Evolutionary conservation across 1,140 invertebrate genomes (phyloP).

Genomic region (Listronotus bonariensis): DNA sequence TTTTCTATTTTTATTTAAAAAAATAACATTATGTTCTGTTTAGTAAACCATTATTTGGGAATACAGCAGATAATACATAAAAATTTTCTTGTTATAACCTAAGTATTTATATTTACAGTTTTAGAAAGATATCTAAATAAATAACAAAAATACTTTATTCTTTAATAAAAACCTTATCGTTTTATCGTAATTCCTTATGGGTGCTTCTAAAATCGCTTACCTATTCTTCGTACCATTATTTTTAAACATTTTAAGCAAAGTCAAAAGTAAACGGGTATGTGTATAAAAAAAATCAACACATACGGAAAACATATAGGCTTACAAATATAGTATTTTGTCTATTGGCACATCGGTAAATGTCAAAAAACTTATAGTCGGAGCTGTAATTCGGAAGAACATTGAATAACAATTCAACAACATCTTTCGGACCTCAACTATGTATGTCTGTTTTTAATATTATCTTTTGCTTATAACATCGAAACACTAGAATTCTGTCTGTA

Average conservation of each 20-base stretch:
- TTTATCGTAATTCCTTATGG: slow-evolving; percentile 8
- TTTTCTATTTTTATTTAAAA: slow-evolving; percentile 9
- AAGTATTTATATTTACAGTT: slow-evolving; percentile 11
- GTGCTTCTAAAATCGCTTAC: slow-evolving; percentile 1
- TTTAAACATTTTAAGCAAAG: slow-evolving; percentile 14
- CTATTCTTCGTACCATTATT: slow-evolving; percentile 7
- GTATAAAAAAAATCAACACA: slow-evolving; percentile 6
- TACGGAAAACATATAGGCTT: neutral
- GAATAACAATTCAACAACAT: neutral
- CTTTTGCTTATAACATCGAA: neutral
- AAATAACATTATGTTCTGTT: slow-evolving; percentile 15
- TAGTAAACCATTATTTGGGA: neutral
- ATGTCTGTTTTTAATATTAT: neutral
- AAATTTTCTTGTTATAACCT: slow-evolving; percentile 10
- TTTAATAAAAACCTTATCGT: slow-evolving; percentile 8
- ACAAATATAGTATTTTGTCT: slow-evolving; percentile 26
- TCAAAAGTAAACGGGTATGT: slow-evolving; percentile 7
- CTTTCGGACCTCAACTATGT: neutral
- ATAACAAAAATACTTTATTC: slow-evolving; percentile 30
- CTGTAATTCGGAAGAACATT: slow-evolving; percentile 21
- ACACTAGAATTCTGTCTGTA: slow-evolving; percentile 13
- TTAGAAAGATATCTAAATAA: slow-evolving; percentile 23
- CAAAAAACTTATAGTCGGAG: slow-evolving; percentile 15
- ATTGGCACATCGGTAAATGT: slow-evolving; percentile 42
- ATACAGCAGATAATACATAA: slow-evolving; percentile 4